Conservation (phyloP, 2,113 vertebrate genomes). For the Gopherus flavomarginatus region DNA sequence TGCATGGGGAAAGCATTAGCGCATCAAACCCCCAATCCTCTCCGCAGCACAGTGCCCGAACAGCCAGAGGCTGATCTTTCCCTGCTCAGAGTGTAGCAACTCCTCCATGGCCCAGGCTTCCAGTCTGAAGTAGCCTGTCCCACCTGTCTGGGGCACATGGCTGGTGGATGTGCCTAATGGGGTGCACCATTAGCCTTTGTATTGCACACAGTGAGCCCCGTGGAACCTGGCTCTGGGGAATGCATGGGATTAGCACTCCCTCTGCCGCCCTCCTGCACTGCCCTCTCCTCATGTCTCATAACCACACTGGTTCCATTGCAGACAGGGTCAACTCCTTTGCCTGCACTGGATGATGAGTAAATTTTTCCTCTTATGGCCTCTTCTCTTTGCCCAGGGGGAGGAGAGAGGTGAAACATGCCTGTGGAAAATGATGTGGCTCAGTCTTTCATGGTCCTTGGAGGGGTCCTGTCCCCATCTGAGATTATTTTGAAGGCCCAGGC, state of each 20-base stretch:
- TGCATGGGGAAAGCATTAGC: not conserved
- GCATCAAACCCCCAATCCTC: not conserved
- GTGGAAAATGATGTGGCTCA: not conserved
- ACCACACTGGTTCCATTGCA: not conserved
- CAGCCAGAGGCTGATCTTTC: not conserved
- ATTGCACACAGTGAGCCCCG: too few species aligned
- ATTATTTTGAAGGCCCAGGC: not conserved
- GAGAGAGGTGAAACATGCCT: not conserved
- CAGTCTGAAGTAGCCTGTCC: not conserved
- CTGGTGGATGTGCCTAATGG: not conserved
- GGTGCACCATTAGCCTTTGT: too few species aligned
- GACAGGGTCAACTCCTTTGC: not conserved
- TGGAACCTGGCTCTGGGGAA: too few species aligned
- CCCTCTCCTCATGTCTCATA: not conserved
- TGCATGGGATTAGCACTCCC: not conserved
- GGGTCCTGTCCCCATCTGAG: too few species aligned
- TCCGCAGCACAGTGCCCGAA: not conserved
- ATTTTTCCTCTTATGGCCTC: not conserved
- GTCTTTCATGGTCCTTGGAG: not conserved
- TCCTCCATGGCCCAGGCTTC: not conserved
- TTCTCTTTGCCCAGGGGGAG: not conserved
- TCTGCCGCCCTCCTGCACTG: not conserved
- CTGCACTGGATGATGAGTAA: not conserved
- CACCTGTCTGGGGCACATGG: not conserved
- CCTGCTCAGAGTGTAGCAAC: not conserved